Percentiles rank a stretch among this genome's conserved stretches.
These are phyloP conservation scores for Glaucidium brasilianum DNA, from an alignment of 2,113 vertebrate species.

Conservation along the genomic window DNA sequence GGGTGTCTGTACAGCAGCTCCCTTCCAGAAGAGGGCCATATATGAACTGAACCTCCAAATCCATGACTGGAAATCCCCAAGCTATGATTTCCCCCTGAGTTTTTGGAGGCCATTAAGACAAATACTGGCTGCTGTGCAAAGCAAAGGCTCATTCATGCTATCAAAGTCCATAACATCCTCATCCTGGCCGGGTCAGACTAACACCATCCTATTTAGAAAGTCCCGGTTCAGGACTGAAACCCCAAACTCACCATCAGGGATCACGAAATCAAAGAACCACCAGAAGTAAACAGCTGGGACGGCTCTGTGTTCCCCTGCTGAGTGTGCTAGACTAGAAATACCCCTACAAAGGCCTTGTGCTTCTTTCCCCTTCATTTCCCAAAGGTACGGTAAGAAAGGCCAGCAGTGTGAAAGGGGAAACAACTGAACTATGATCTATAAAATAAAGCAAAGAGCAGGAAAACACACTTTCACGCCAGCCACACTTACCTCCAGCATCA, in stretches of 20 bases:
- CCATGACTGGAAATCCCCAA: background rate
- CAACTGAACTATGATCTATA: background rate
- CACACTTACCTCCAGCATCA: background rate
- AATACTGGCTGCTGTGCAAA: background rate
- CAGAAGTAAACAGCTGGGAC: background rate
- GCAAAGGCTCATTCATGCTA: background rate
- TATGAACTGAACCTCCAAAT: too few species aligned
- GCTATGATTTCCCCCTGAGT: background rate
- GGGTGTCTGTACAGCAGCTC: background rate
- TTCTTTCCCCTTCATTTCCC: background rate
- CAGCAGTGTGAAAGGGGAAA: background rate
- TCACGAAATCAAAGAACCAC: background rate
- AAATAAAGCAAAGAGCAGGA: background rate
- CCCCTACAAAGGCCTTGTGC: background rate
- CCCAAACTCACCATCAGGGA: background rate
- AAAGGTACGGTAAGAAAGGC: background rate
- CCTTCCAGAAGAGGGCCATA: background rate
- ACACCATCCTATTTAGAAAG: background rate
- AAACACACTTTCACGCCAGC: background rate
- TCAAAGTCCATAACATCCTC: rapidly evolving
- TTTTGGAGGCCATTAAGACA: background rate
- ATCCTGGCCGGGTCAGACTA: background rate
- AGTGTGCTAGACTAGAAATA: background rate
- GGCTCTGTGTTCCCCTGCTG: rapidly evolving
- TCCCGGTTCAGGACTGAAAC: background rate